phyloP scores from a whole-genome alignment of 1,140 invertebrate species.

The Druon quercuslanigerum region DNA sequence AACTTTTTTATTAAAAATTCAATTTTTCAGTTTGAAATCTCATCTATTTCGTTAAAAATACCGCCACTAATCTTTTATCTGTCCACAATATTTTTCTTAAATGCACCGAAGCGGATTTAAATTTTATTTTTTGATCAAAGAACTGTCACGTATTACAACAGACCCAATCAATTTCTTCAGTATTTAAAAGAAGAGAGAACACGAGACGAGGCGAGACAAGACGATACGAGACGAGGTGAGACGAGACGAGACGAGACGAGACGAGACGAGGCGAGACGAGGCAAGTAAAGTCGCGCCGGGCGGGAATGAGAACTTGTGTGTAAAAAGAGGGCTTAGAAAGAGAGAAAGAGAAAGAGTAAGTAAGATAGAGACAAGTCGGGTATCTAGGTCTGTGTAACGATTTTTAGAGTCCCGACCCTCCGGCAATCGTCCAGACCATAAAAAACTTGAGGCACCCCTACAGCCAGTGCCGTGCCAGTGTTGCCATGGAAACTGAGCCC shows the following conservation, averaged over 20 bases:
- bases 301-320: slow-evolving; percentile 48
- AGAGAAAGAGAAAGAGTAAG: neutral
- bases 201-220: neutral
- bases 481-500: slow-evolving; percentile 69
- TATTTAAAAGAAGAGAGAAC: too few species aligned
- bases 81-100: too few species aligned
- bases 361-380: slow-evolving; percentile 43
- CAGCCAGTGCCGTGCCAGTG: slow-evolving; percentile 58
- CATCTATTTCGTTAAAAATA: too few species aligned
- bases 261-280: neutral
- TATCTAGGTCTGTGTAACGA: slow-evolving; percentile 70
- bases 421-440: slow-evolving; percentile 64
- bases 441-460: slow-evolving; percentile 68
- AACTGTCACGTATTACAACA: too few species aligned
- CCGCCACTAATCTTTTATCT: too few species aligned
- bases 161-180: too few species aligned
- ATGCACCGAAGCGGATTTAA: too few species aligned
- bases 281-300: slow-evolving; percentile 7
- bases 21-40: too few species aligned
- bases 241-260: too few species aligned
- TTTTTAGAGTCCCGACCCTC: slow-evolving; percentile 66
- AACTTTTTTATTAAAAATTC: too few species aligned
- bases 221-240: neutral
- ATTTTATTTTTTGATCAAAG: too few species aligned
- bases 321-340: slow-evolving; percentile 18